These are phyloP conservation scores for Calliscelio sp. DNA, from an alignment of 2,888 invertebrate species.

Conservation along the genomic window DNA sequence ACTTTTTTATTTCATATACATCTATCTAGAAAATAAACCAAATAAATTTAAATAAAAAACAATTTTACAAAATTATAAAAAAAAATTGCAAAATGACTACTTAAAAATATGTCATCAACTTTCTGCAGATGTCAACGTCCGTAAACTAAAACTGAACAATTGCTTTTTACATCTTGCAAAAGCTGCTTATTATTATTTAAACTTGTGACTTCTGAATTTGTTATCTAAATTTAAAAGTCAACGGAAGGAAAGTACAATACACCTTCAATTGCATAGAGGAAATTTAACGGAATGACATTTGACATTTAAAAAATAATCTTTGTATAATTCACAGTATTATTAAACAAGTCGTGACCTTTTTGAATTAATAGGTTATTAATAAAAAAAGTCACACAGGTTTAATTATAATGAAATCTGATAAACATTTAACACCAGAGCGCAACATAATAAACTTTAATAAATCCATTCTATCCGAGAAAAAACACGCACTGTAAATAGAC, in stretches of 20 bases:
- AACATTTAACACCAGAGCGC: constrained; percentile 3
- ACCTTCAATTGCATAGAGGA: constrained; percentile 5
- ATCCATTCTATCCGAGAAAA: background rate
- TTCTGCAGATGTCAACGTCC: too few species aligned
- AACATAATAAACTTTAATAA: background rate
- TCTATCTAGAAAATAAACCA: too few species aligned
- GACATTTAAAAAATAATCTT: constrained; percentile 36
- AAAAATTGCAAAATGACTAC: too few species aligned
- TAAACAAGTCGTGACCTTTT: constrained; percentile 28
- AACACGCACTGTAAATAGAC: background rate
- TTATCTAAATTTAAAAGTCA: constrained; percentile 33
- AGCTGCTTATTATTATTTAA: constrained; percentile 43
- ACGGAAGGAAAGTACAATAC: constrained; percentile 28
- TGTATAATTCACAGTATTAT: constrained; percentile 11
- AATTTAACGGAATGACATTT: constrained; percentile 26
- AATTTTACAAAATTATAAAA: too few species aligned
- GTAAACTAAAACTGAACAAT: too few species aligned
- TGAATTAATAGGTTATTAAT: constrained; percentile 9
- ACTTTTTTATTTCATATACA: too few species aligned
- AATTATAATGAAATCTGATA: constrained; percentile 4
- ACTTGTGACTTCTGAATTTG: constrained; percentile 19
- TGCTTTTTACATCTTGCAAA: too few species aligned
- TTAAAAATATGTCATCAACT: too few species aligned
- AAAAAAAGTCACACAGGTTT: background rate
- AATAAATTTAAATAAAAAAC: too few species aligned